These are phyloP conservation scores for Hemiscyllium ocellatum DNA, from an alignment of 2,113 vertebrate species.

Conservation along the genomic window DNA sequence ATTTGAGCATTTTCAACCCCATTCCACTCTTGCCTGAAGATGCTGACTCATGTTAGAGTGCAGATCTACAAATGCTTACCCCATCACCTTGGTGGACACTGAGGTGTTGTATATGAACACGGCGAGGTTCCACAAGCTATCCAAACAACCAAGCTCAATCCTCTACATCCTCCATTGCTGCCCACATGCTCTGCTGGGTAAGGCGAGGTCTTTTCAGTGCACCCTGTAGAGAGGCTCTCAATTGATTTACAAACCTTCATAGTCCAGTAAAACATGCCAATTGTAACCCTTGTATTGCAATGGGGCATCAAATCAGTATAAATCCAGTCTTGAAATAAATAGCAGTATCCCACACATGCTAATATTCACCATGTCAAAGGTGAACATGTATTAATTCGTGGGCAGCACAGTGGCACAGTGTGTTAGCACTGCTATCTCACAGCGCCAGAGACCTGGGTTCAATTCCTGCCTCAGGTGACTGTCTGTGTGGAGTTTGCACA, in stretches of 20 bases:
- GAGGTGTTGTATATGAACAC: not conserved
- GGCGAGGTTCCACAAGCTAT: not conserved
- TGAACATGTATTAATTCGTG: too few relatives aligned
- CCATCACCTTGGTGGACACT: not conserved
- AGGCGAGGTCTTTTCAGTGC: not conserved
- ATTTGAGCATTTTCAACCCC: not conserved
- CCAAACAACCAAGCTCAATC: not conserved
- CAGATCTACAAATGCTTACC: not conserved
- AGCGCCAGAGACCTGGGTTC: too few relatives aligned
- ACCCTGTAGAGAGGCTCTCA: not conserved
- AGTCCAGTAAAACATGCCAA: not conserved
- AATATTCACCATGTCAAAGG: not conserved
- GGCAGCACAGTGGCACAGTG: too few relatives aligned
- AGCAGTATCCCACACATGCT: not conserved
- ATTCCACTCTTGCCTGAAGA: not conserved
- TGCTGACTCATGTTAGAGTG: not conserved
- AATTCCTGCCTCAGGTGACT: too few relatives aligned
- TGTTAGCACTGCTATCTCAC: too few relatives aligned
- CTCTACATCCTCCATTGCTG: not conserved
- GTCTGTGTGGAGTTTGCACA: too few relatives aligned
- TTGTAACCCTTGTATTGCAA: not conserved
- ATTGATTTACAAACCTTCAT: not conserved
- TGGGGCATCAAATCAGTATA: not conserved
- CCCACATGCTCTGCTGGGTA: not conserved
- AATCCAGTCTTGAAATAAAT: not conserved